Conservation (phyloP, 2,797 vertebrate genomes). For the Buceros bicornis region DNA sequence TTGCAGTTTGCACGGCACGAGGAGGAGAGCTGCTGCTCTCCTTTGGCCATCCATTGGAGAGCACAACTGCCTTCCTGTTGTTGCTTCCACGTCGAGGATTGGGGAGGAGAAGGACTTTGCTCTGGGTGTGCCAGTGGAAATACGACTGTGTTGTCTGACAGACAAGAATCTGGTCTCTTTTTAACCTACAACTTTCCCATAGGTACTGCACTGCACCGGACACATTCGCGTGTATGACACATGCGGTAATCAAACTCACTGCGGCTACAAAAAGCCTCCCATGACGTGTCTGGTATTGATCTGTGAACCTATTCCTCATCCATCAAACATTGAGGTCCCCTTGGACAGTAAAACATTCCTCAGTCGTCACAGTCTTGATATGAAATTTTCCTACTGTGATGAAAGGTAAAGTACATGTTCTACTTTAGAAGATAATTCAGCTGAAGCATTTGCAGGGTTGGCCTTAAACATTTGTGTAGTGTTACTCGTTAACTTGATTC, state of each 20-base stretch:
- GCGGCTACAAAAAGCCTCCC: constrained; percentile 87
- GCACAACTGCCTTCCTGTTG: neutral
- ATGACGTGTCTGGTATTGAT: constrained; percentile 94
- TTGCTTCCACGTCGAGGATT: neutral
- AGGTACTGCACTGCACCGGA: constrained; percentile 97
- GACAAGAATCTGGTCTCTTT: neutral
- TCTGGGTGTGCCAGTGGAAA: neutral
- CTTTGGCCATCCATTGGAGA: neutral
- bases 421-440: neutral
- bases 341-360: constrained; percentile 98
- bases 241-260: constrained; percentile 79
- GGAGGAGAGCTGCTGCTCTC: neutral
- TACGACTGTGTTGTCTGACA: neutral
- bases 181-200: neutral
- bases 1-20: accelerated
- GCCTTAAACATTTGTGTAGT: accelerated
- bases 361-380: constrained; percentile 98
- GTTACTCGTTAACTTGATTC: neutral
- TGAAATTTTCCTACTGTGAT: constrained; percentile 99
- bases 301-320: constrained; percentile 97
- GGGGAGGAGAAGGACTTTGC: neutral
- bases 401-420: constrained; percentile 87
- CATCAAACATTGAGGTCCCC: constrained; percentile 97
- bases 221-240: constrained; percentile 88
- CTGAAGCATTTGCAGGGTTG: neutral